Evolutionary conservation across 1,140 invertebrate species (phyloP).

Genomic region (Cyrtorhinus lividipennis): DNA sequence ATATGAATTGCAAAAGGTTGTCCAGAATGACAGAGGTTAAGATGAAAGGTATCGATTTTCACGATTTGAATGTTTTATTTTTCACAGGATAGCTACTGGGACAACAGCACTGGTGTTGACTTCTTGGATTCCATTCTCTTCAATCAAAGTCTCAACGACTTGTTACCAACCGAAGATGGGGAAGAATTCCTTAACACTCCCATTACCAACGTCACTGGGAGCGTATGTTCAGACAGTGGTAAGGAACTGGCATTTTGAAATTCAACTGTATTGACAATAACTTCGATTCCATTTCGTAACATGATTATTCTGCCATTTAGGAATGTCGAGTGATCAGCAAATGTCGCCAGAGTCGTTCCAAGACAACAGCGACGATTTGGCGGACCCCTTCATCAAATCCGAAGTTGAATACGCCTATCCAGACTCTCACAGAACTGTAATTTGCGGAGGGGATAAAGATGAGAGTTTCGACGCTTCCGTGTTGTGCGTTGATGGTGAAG

Average conservation of each 20-base stretch:
- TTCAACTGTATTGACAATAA: conserved; percentile 4
- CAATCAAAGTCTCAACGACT: conserved; percentile 13
- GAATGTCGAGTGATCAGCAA: conserved; percentile 23
- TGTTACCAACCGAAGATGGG: background rate
- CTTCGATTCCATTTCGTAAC: too few relatives aligned
- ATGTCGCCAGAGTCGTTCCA: conserved; percentile 22
- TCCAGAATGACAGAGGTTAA: too few relatives aligned
- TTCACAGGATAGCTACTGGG: conserved; percentile 20
- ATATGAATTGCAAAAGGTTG: too few relatives aligned
- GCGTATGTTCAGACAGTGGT: conserved; percentile 25
- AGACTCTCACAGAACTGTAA: conserved; percentile 2
- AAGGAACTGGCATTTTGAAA: conserved; percentile 5
- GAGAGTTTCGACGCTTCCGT: too few relatives aligned
- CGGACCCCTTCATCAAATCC: background rate
- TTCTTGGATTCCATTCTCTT: conserved; percentile 23
- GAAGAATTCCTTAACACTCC: background rate
- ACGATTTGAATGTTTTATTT: background rate
- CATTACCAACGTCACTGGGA: conserved; percentile 12
- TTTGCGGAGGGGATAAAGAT: conserved; percentile 16
- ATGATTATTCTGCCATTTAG: conserved; percentile 12
- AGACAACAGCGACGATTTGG: background rate
- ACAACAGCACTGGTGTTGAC: conserved; percentile 18
- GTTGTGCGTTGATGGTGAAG: conserved; percentile 8
- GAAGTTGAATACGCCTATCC: background rate
- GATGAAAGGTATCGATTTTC: too few relatives aligned